Conservation (phyloP, 1,140 invertebrate species). For the Holcopasites calliopsidis region DNA sequence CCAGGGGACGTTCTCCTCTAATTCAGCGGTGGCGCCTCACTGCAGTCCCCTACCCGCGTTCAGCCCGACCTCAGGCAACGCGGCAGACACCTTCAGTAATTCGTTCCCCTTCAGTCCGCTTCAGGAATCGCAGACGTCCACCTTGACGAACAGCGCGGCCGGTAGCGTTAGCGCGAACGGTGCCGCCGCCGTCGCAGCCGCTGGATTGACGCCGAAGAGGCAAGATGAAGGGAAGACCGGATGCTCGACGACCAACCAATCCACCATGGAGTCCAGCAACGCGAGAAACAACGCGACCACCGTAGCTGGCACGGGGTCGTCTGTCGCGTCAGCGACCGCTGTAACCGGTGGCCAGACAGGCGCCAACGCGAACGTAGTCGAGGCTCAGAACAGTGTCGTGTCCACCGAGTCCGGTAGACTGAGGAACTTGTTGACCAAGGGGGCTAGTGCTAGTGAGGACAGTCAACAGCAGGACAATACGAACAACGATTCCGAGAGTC, state of each 20-base stretch:
- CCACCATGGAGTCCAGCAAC: conserved; percentile 15
- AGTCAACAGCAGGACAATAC: conserved; percentile 76
- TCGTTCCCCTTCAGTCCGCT: conserved; percentile 82
- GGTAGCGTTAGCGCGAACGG: conserved; percentile 45
- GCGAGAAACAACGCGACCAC: conserved; percentile 10
- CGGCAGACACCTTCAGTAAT: conserved; percentile 78
- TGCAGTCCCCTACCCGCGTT: conserved; percentile 75
- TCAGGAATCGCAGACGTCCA: conserved; percentile 75
- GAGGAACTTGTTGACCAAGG: conserved; percentile 84
- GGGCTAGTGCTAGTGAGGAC: conserved; percentile 76
- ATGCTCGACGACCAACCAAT: conserved; percentile 26
- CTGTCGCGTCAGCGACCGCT: conserved; percentile 60
- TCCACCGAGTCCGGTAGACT: conserved; percentile 83
- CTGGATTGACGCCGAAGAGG: conserved; percentile 58
- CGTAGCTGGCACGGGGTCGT: background rate
- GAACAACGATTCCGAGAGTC: conserved; percentile 72
- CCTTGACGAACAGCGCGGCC: conserved; percentile 55
- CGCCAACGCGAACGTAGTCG: conserved; percentile 24
- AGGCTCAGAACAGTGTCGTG: conserved; percentile 66
- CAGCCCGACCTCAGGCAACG: conserved; percentile 72
- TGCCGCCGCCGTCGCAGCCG: conserved; percentile 1
- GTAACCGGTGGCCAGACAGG: background rate
- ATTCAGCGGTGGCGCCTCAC: conserved; percentile 66
- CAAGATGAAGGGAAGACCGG: conserved; percentile 26
- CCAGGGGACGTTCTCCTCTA: conserved; percentile 65